Evolutionary conservation across 2,888 invertebrate species (phyloP).

Genomic region (Meliscaeva auricollis): DNA sequence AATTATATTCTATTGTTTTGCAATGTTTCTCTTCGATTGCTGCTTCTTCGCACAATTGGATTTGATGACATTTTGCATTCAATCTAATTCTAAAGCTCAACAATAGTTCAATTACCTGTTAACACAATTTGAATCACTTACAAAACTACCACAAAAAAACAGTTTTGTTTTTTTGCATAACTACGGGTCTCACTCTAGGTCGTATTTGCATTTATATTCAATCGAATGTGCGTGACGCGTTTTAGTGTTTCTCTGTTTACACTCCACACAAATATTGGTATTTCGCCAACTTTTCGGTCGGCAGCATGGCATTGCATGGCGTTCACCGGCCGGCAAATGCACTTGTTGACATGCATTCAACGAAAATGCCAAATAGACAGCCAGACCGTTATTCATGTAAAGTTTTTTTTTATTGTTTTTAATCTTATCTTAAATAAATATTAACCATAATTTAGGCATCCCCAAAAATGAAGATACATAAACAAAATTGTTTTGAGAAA

Average conservation of each 20-base stretch:
- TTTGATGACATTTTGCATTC: no score
- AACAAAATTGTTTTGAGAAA: not conserved
- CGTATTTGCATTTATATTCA: not conserved
- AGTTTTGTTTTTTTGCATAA: not conserved
- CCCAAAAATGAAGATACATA: not conserved
- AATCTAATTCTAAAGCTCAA: not conserved
- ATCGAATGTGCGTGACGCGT: not conserved
- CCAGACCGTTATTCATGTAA: not conserved
- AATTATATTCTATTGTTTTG: no score
- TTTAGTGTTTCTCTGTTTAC: not conserved
- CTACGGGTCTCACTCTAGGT: not conserved
- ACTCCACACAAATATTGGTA: not conserved
- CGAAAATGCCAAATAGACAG: not conserved
- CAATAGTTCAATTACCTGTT: conserved; percentile 1
- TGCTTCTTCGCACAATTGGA: no score
- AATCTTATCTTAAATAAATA: not conserved
- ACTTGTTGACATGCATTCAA: not conserved
- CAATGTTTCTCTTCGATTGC: no score
- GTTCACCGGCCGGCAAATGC: conserved; percentile 12
- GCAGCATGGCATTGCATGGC: no score
- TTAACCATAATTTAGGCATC: not conserved
- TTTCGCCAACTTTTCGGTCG: not conserved
- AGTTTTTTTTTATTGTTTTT: not conserved
- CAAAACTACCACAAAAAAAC: not conserved
- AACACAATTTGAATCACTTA: not conserved